Evolutionary conservation across 2,888 invertebrate genomes (phyloP).

Genomic region (Brachycybe producta): DNA sequence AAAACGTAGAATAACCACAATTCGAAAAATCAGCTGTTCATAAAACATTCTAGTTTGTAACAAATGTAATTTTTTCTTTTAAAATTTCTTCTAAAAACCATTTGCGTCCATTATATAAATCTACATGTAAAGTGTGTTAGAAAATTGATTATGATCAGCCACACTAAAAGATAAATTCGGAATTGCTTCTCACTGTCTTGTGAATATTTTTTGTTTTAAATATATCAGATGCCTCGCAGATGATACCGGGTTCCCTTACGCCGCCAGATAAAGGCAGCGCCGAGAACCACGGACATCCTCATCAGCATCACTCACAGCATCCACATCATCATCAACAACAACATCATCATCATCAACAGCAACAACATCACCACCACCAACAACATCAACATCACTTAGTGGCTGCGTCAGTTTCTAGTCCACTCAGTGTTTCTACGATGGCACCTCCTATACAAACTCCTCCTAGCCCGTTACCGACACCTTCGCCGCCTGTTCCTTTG

Average conservation of each 20-base stretch:
- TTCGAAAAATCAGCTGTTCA: no score
- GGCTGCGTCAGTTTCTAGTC: slow-evolving; percentile 21
- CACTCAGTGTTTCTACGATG: slow-evolving; percentile 29
- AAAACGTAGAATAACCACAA: no score
- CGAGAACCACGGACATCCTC: slow-evolving; percentile 15
- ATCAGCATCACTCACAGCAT: slow-evolving; percentile 26
- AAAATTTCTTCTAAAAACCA: no score
- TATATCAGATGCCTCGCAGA: slow-evolving; percentile 16
- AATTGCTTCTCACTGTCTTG: no score
- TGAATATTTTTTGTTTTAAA: not conserved
- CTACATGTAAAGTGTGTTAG: no score
- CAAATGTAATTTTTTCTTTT: no score
- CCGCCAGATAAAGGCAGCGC: slow-evolving; percentile 34
- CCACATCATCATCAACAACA: slow-evolving; percentile 1
- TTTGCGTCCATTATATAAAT: no score
- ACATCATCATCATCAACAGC: slow-evolving; percentile 26
- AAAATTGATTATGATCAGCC: no score
- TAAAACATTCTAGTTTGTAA: no score
- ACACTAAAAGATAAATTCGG: no score
- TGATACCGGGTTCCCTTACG: slow-evolving; percentile 37
- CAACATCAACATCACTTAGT: slow-evolving; percentile 28
- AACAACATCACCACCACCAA: slow-evolving; percentile 19
- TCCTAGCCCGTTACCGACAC: slow-evolving; percentile 50
- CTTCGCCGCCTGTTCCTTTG: slow-evolving; percentile 36
- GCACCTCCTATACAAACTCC: slow-evolving; percentile 62